These are phyloP conservation scores for Leptura quadrifasciata DNA, from an alignment of 2,888 invertebrate genomes.

Conservation along the genomic window DNA sequence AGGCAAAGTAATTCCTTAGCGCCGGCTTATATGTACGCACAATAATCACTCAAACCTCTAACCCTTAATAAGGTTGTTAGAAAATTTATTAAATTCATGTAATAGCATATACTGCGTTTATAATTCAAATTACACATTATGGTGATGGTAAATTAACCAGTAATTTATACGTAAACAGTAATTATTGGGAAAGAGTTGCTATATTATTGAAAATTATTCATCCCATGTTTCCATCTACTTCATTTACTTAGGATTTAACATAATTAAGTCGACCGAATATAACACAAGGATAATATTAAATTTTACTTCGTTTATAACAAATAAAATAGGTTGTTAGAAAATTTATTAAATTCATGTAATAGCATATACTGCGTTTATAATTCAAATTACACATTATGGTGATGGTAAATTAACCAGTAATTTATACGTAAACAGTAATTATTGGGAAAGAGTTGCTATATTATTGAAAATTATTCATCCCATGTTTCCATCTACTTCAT, in stretches of 20 bases:
- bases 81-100: slow-evolving; percentile 21
- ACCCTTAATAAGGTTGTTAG: slow-evolving; percentile 19
- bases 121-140: slow-evolving; percentile 24
- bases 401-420: slow-evolving; percentile 22
- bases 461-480: too few relatives aligned
- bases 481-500: too few relatives aligned
- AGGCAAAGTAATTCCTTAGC: background rate
- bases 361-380: slow-evolving; percentile 12
- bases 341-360: slow-evolving; percentile 25
- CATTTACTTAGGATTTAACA: too few relatives aligned
- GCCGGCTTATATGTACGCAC: background rate
- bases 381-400: slow-evolving; percentile 23
- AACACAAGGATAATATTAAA: too few relatives aligned
- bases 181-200: too few relatives aligned
- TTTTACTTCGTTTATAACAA: too few relatives aligned
- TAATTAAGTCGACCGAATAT: too few relatives aligned
- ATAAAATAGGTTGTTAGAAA: background rate
- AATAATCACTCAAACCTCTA: slow-evolving; percentile 20
- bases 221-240: too few relatives aligned
- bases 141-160: slow-evolving; percentile 22
- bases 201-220: too few relatives aligned
- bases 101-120: slow-evolving; percentile 11
- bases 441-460: too few relatives aligned
- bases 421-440: background rate
- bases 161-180: slow-evolving; percentile 4